Evolutionary conservation across 2,888 invertebrate genomes (phyloP).

Genomic region (Nebria brevicollis): DNA sequence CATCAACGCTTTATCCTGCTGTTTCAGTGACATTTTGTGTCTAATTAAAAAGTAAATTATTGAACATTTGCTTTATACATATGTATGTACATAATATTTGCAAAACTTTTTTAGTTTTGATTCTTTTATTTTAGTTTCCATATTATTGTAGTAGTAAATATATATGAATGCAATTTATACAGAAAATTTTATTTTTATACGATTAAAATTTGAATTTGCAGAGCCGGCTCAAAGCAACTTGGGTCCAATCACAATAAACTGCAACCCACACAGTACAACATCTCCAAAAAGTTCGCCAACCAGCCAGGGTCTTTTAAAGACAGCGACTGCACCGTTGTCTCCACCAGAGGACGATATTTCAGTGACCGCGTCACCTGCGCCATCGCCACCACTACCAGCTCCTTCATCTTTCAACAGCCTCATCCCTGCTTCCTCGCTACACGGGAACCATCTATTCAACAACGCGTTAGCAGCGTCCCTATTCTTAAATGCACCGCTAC

Average conservation of each 20-base stretch:
- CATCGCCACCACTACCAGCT: conserved; percentile 64
- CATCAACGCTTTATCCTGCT: no score
- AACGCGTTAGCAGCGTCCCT: conserved; percentile 75
- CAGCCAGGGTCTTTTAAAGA: conserved; percentile 61
- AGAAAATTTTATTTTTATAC: background rate
- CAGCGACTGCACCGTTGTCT: conserved; percentile 65
- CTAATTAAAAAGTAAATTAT: no score
- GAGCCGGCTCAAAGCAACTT: conserved; percentile 61
- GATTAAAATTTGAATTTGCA: conserved; percentile 48
- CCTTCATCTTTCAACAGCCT: conserved; percentile 58
- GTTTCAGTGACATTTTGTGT: no score
- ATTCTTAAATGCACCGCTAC: conserved; percentile 77
- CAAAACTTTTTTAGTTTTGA: no score
- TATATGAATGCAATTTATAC: background rate
- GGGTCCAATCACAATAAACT: conserved; percentile 63
- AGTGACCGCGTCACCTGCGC: conserved; percentile 72
- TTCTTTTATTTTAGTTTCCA: no score
- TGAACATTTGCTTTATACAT: no score
- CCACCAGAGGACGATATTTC: conserved; percentile 72
- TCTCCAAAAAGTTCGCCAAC: conserved; percentile 74
- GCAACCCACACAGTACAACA: conserved; percentile 75
- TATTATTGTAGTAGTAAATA: no score
- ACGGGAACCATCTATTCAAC: conserved; percentile 64
- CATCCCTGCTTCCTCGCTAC: conserved; percentile 58
- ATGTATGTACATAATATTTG: no score